Percentiles rank a stretch among this genome's conserved stretches.
Evolutionary conservation across 2,888 invertebrate species (phyloP).

Genomic region (Lordiphosa fenestrarum): DNA sequence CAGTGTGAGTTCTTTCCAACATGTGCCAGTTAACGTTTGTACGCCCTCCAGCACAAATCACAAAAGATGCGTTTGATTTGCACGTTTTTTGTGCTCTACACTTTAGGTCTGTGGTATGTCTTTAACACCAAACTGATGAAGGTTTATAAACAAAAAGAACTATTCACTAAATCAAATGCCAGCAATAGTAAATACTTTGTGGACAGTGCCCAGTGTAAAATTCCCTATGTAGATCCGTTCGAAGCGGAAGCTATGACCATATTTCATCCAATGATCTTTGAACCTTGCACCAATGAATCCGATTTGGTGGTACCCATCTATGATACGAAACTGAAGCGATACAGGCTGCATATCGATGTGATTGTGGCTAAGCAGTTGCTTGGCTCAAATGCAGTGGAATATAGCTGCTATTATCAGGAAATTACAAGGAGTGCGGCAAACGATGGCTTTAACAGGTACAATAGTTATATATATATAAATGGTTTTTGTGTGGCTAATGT

Average conservation of each 20-base stretch:
- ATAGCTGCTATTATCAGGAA: conserved; percentile 68
- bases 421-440: conserved; percentile 34
- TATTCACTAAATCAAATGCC: not conserved
- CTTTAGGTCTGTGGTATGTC: not conserved
- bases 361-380: conserved; percentile 31
- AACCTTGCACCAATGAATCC: conserved; percentile 79
- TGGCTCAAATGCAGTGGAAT: conserved; percentile 24
- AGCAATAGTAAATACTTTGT: conserved; percentile 39
- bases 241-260: conserved; percentile 81
- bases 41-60: no score
- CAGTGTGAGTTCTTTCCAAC: no score
- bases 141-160: not conserved
- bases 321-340: conserved; percentile 16
- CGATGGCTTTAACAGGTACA: conserved; percentile 25
- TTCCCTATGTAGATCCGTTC: conserved; percentile 83
- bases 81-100: not conserved
- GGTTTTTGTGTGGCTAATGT: not conserved
- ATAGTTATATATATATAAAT: not conserved
- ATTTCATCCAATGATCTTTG: conserved; percentile 81
- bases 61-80: not conserved
- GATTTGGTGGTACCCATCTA: conserved; percentile 27
- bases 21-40: no score
- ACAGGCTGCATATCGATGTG: conserved; percentile 33
- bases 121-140: not conserved
- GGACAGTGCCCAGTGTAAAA: conserved; percentile 83